Base-by-base conservation (phyloP, 2,797 vertebrate genomes). In the Acanthurus tractus region DNA sequence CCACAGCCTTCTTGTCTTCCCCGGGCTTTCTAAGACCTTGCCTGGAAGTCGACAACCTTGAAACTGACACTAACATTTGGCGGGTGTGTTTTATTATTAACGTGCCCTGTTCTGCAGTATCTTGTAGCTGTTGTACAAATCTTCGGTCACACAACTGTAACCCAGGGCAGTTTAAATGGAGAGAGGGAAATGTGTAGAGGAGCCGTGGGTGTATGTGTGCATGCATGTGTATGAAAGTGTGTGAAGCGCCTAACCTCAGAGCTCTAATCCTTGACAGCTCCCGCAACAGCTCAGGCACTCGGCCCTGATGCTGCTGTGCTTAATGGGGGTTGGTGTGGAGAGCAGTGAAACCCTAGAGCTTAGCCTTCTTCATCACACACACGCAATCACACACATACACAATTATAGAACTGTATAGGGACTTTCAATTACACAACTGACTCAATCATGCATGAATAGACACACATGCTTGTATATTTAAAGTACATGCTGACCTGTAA, bases 11-110 rank as follows among this genome's bases (percentile, higher is more conserved):
- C 5, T 48, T 63, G 11, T 59, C 76, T 58, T 70, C 68, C 46
- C 63, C 56, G 23, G 25, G 17, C 66, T 74, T 44, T 45, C 44
- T 13, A 10, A 25, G 34, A 81, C 67, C 76, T 82, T 64, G 63
- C 52, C 45, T 42, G 0, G 36, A 72, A 45, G 71, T 83, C 75
- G 29, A 74, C 59, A 81, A 69, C 74, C 79, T 86, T 74, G 34
- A 84, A 71, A 66, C 68, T 85, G 85, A 87, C 86, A 76, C 52
- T 69, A 90, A 89, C 87, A 83, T 88, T 88, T 91, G 42, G 89
- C 81, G 70, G 50, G 45, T 8, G 22, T 10, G 44, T 74, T 90
- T 82, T 67, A 92, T 86, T 89, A 88, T 92, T 92, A 55, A 92
- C 4, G 2, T 18, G 45, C 48, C 38, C 38, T 79, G 73, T 69